Base-by-base conservation (phyloP, 2,888 invertebrate genomes). In the Prenolepis imparis region DNA sequence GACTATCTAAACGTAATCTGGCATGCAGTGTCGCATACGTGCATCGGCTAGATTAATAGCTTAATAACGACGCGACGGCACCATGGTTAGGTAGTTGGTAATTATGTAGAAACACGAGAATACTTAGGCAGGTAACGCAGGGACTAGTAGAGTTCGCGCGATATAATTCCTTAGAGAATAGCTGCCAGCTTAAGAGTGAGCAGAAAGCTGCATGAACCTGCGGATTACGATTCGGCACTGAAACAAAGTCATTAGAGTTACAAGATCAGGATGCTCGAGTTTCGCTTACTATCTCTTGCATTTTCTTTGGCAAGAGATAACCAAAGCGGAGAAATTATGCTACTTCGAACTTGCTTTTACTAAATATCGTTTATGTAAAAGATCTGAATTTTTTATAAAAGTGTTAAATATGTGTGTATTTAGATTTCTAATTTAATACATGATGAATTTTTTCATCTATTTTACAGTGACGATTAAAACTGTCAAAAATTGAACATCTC, bases 61-160 rank as follows among this genome's bases (percentile, higher is more conserved):
- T 87, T 89, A 86, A 87, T 84, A 86, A 86, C 84, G 86, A 81
- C 75, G 86, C 84, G 86, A 81, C 75, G 86, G 81, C 73, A 64
- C 44, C 78, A 55, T 83, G 82, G n/a, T n/a, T n/a, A n/a, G n/a
- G 78, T 82, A 67, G 72, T 86, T 81, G 88, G 86, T 88, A 89
- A 90, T 90, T 90, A 90, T 81, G 78, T 82, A 86, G 89, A 85
- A 86, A 88, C 89, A 78, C 63, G 84, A 85, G 88, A 87, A 88
- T 89, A 82, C 83, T 89, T 87, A 86, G 86, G 70, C 48, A 68
- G 83, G 74, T 83, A 85, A 77, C 64, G 70, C 57, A 32, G 66
- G 67, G 75, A 82, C 83, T 82, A 41, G 64, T 67, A 63, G 44
- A 72, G 84, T 78, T 44, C 80, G 39, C 15, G 70, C 59, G 41